Evolutionary conservation across 2,888 invertebrate genomes (phyloP).

Genomic region (Nephrotoma guestfalica): DNA sequence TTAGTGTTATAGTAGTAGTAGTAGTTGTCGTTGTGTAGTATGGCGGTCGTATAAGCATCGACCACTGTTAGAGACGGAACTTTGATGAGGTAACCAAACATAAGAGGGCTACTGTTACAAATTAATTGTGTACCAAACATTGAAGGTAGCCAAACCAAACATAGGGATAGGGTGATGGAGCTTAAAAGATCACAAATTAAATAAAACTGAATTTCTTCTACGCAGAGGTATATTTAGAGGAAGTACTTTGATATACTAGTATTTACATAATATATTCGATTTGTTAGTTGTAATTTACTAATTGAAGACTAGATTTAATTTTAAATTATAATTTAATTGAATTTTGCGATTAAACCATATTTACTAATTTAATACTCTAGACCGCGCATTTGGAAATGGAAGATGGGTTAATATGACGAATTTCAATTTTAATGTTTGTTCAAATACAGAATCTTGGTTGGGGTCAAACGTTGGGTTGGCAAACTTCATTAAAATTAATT

Average conservation of each 20-base stretch:
- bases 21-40: not conserved
- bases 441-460: too few relatives aligned
- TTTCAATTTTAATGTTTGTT: too few relatives aligned
- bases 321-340: too few relatives aligned
- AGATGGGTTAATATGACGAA: too few relatives aligned
- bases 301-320: not conserved
- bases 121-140: too few relatives aligned
- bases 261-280: not conserved
- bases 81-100: not conserved
- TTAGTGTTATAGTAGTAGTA: not conserved
- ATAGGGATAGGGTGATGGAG: not conserved
- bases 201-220: not conserved
- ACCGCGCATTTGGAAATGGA: too few relatives aligned
- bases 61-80: not conserved
- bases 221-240: not conserved
- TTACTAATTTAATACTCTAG: too few relatives aligned
- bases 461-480: too few relatives aligned
- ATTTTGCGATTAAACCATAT: too few relatives aligned
- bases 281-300: not conserved
- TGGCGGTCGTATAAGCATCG: not conserved
- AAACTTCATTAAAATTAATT: too few relatives aligned
- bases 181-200: not conserved
- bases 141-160: too few relatives aligned
- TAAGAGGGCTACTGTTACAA: not conserved
- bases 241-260: not conserved